These are phyloP conservation scores for Motacilla alba DNA, from an alignment of 2,113 vertebrate genomes.

Conservation along the genomic window DNA sequence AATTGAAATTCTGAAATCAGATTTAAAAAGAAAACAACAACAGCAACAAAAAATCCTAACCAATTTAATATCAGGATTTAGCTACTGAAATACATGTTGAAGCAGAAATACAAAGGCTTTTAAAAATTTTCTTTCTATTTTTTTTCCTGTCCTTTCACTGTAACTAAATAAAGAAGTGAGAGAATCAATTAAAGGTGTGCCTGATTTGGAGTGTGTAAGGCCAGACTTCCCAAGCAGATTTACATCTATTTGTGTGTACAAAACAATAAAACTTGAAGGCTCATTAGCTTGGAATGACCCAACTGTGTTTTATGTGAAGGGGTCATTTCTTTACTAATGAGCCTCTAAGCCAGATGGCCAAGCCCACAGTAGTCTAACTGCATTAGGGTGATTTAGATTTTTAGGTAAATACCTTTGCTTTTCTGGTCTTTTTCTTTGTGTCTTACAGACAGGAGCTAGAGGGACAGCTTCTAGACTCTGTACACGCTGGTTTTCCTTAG, in stretches of 20 bases:
- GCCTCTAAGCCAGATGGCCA: conserved; percentile 58
- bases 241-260: background rate
- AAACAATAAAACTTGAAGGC: conserved; percentile 56
- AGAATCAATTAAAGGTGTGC: background rate
- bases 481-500: background rate
- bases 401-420: conserved; percentile 41
- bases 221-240: background rate
- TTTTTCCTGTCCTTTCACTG: background rate
- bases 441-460: background rate
- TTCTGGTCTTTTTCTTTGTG: background rate
- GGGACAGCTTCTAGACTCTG: background rate
- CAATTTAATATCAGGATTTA: background rate
- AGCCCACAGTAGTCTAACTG: conserved; percentile 18
- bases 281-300: conserved; percentile 68
- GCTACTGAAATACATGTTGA: background rate
- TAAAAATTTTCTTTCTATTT: background rate
- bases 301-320: conserved; percentile 44
- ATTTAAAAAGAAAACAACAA: background rate
- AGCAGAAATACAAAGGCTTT: background rate
- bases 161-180: background rate
- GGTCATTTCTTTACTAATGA: conserved; percentile 70
- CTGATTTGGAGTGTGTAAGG: background rate
- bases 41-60: accelerated
- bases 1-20: background rate
- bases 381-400: conserved; percentile 52